A percentile compares a stretch with the other conserved stretches of the same genome.
Evolutionary conservation across 2,888 invertebrate species (phyloP).

Genomic region (Xestoiulus laeticollis): DNA sequence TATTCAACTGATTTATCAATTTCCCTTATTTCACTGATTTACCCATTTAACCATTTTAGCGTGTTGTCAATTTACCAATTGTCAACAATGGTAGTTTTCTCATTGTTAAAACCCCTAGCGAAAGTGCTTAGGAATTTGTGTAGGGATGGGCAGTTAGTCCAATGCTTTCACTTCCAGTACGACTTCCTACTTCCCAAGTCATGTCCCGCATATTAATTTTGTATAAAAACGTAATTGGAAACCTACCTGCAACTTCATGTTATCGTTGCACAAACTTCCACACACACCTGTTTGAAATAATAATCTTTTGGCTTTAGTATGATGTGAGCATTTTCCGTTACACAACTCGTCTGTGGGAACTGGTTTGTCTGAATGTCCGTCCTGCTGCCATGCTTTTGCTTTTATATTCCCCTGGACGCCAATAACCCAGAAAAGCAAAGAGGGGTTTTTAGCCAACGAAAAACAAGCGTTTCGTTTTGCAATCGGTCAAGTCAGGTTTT

Average conservation of each 20-base stretch:
- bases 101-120: no score
- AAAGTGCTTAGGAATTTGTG: background rate
- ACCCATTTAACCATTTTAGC: no score
- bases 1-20: no score
- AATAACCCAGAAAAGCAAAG: background rate
- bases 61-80: no score
- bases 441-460: background rate
- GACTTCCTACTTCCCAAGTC: background rate
- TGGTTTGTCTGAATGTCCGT: conserved; percentile 45
- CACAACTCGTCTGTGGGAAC: background rate
- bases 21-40: no score
- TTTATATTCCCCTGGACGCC: conserved; percentile 22
- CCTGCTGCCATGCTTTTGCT: conserved; percentile 44
- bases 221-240: no score
- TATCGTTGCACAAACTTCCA: background rate
- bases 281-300: no score
- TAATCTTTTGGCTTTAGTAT: background rate
- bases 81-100: no score
- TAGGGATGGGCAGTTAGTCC: background rate
- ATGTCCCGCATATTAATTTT: background rate
- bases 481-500: conserved; percentile 47
- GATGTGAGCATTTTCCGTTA: background rate
- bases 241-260: conserved; percentile 43
- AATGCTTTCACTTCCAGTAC: background rate
- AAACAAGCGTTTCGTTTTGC: background rate